Evolutionary conservation across 2,113 vertebrate species (phyloP), one percentile per base, ranked within the genome.

Genomic region (Oxygymnocypris stewartii): DNA sequence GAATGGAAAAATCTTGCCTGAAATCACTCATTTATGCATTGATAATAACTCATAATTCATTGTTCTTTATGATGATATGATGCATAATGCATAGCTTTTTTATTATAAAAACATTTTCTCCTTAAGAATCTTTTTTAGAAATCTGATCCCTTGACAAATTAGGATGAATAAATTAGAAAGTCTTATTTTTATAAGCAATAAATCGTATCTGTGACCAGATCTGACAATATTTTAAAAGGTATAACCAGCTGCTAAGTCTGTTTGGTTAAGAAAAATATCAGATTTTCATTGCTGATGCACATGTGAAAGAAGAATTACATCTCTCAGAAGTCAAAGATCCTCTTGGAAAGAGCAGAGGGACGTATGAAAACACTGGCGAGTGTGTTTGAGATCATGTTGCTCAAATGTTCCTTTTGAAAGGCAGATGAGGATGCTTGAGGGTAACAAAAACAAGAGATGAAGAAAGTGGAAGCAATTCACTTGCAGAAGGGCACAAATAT

Each of bases 291-390:
- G n/a, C 42, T 8, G 40, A 25, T 28, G n/a, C 74, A 76, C 74
- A 74, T n/a, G 42, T 13, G 42, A 76, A 42, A 76, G 74, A 3
- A 28, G 71, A 79, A 77, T 79, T n/a, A 54, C 61, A 73, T 69
- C 69, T 67, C 74, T 75, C 79, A 47, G 84, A 81, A 37, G n/a
- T 79, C 51, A 23, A 51, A 18, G 35, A 86, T 57, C 42, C 31
- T 79, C 57, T 23, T 79, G 67, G 28, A 75, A 85, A 16, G 61
- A 59, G 79, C 67, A 65, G n/a, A 54, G 44, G 28, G 75, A 35
- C 28, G 84, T 76, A 54, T 82, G 77, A 61, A 83, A 76, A 44
- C 28, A n/a, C 54, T 74, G 25, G 63, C 18, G 13, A 51, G 51
- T 75, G 10, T 69, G 61, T 78, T 73, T 18, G 40, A 44, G 80